A percentile compares a stretch with the other conserved stretches of the same genome.
Conservation (phyloP, 2,888 invertebrate species). For the Drosophila mulleri region DNA sequence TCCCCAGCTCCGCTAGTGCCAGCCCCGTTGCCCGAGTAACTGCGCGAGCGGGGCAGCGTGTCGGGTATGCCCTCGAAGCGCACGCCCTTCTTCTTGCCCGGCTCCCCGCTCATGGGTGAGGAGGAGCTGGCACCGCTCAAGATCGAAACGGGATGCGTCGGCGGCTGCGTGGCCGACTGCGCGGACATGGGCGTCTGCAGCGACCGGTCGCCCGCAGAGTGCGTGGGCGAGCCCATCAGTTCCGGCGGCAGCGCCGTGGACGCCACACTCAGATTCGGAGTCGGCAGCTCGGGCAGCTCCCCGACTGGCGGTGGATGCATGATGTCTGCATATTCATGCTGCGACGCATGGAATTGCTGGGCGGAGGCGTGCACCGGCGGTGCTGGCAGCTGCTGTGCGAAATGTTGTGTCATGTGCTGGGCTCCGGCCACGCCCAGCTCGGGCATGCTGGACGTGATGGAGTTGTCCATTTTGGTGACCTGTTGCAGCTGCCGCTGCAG, state of each 20-base stretch:
- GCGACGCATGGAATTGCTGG: constrained; percentile 59
- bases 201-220: constrained; percentile 82
- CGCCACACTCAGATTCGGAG: constrained; percentile 86
- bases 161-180: constrained; percentile 74
- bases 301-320: constrained; percentile 68
- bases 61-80: constrained; percentile 85
- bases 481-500: constrained; percentile 81
- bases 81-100: constrained; percentile 84
- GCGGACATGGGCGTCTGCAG: constrained; percentile 79
- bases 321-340: constrained; percentile 70
- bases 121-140: constrained; percentile 81
- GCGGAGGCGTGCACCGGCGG: constrained; percentile 57
- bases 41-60: constrained; percentile 86
- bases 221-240: constrained; percentile 82
- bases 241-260: constrained; percentile 85
- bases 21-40: constrained; percentile 86
- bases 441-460: constrained; percentile 62
- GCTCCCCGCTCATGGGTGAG: constrained; percentile 81
- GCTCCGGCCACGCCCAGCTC: constrained; percentile 52
- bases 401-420: constrained; percentile 63
- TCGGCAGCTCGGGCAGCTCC: constrained; percentile 84
- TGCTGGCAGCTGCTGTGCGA: constrained; percentile 53
- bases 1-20: constrained; percentile 71
- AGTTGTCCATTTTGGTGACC: constrained; percentile 82
- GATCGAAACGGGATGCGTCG: constrained; percentile 80